phyloP scores from a whole-genome alignment of 2,888 invertebrate species.

The Xanthorhoe designata region DNA sequence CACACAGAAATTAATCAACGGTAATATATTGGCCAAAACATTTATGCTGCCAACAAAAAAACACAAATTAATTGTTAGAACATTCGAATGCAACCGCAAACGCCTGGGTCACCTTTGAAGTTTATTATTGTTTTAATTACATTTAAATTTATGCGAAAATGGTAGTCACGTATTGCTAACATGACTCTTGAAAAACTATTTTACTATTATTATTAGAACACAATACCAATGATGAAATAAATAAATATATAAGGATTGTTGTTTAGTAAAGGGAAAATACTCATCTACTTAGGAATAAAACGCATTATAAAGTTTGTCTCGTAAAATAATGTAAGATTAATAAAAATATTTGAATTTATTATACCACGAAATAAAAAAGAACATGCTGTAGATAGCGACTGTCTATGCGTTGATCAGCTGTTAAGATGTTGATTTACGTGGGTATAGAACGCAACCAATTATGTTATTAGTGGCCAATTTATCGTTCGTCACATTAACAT shows the following conservation, averaged over 20 bases:
- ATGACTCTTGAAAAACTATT: not conserved
- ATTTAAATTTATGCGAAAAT: slow-evolving; percentile 26
- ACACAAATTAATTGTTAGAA: slow-evolving; percentile 38
- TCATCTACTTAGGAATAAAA: too few relatives aligned
- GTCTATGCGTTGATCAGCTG: slow-evolving; percentile 62
- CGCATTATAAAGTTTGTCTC: too few relatives aligned
- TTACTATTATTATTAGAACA: not conserved
- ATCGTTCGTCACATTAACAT: slow-evolving; percentile 83
- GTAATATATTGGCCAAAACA: slow-evolving; percentile 37
- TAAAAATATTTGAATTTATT: not conserved
- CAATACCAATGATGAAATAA: too few relatives aligned
- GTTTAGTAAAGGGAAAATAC: too few relatives aligned
- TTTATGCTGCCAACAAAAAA: slow-evolving; percentile 40
- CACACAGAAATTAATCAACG: slow-evolving; percentile 31
- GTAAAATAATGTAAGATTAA: too few relatives aligned
- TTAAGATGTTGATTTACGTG: slow-evolving; percentile 83
- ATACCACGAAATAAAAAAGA: not conserved
- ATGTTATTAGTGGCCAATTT: slow-evolving; percentile 84
- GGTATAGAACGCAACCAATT: slow-evolving; percentile 79
- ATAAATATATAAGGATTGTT: too few relatives aligned
- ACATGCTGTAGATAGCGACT: slow-evolving; percentile 27
- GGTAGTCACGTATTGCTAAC: not conserved
- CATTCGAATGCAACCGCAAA: slow-evolving; percentile 41
- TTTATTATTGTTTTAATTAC: slow-evolving; percentile 37
- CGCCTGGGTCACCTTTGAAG: slow-evolving; percentile 40